Evolutionary conservation across 2,113 vertebrate species (phyloP).

Genomic region (Onychostoma macrolepis): DNA sequence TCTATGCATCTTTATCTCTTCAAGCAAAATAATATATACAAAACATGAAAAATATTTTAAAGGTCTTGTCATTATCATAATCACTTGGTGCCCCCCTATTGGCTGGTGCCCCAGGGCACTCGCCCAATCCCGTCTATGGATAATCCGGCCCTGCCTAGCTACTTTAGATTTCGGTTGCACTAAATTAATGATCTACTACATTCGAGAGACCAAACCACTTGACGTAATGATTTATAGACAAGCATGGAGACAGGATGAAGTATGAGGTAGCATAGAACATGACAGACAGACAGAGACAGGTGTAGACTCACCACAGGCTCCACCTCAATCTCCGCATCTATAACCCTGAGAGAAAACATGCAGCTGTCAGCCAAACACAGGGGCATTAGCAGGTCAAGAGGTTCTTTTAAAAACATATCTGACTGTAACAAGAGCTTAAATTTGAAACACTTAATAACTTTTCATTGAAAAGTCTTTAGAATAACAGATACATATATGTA

Average conservation of each 20-base stretch:
- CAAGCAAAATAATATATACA: too few relatives aligned
- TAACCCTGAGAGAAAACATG: conserved; percentile 76
- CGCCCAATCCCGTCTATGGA: too few relatives aligned
- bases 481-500: background rate
- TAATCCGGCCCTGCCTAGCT: too few relatives aligned
- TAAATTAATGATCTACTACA: background rate
- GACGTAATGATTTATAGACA: background rate
- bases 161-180: background rate
- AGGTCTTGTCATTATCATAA: too few relatives aligned
- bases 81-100: too few relatives aligned
- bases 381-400: background rate
- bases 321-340: conserved; percentile 82
- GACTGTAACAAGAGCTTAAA: background rate
- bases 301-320: conserved; percentile 80
- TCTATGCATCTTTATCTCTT: too few relatives aligned
- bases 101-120: too few relatives aligned
- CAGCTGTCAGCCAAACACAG: conserved; percentile 31
- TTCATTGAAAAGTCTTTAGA: background rate
- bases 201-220: background rate
- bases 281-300: conserved; percentile 18
- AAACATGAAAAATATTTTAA: too few relatives aligned
- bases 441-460: background rate
- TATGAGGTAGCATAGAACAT: background rate
- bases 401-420: background rate
- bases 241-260: background rate